Evolutionary conservation across 53 echinoderm and acorn worm genomes (phyloP).

Genomic region (Paelopatides confundens): DNA sequence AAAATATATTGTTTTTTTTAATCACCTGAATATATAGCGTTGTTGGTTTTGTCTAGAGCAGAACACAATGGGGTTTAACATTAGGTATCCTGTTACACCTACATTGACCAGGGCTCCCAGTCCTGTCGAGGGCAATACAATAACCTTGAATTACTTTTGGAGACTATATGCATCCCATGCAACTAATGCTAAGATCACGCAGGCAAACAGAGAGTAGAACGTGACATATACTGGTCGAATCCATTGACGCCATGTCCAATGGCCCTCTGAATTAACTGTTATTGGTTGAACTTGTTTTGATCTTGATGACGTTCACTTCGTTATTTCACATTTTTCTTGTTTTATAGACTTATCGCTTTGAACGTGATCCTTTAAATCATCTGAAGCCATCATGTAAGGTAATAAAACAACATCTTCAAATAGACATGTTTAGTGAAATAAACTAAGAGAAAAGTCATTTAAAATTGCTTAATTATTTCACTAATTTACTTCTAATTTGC

Average conservation of each 20-base stretch:
- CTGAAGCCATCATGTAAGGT: too few species aligned
- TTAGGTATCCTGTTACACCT: slow-evolving; percentile 83
- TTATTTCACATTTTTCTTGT: too few species aligned
- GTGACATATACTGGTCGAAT: slow-evolving; percentile 49
- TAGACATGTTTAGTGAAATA: too few species aligned
- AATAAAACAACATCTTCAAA: too few species aligned
- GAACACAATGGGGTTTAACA: slow-evolving; percentile 80
- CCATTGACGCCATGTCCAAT: slow-evolving; percentile 54
- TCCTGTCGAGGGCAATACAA: slow-evolving; percentile 56
- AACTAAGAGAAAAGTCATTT: too few species aligned
- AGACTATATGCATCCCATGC: slow-evolving; percentile 37
- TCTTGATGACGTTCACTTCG: too few species aligned
- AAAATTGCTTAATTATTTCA: too few species aligned
- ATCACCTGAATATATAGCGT: slow-evolving; percentile 88
- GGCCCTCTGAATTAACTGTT: background rate
- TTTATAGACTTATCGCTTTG: too few species aligned
- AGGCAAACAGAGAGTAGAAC: slow-evolving; percentile 34
- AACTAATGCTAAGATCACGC: slow-evolving; percentile 20
- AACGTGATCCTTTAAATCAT: too few species aligned
- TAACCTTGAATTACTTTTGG: background rate
- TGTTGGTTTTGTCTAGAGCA: slow-evolving; percentile 81
- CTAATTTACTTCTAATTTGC: too few species aligned
- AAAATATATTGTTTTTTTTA: background rate
- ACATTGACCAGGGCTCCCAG: slow-evolving; percentile 58
- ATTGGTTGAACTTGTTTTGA: too few species aligned